Evolutionary conservation across 2,797 vertebrate genomes (phyloP).

Genomic region (Paratrypauchen microcephalus): DNA sequence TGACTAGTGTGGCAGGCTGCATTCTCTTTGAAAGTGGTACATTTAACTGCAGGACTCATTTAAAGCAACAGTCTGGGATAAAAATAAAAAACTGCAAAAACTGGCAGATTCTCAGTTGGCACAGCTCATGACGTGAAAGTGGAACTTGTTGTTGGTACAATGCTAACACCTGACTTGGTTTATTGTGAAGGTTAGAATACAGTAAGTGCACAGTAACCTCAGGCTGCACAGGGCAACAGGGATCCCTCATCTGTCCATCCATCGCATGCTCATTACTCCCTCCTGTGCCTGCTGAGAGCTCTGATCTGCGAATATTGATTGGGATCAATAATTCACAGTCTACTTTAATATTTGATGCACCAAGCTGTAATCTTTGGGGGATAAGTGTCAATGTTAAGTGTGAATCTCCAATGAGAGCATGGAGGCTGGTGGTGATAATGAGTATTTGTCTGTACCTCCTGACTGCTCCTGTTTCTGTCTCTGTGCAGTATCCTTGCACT

Average conservation of each 20-base stretch:
- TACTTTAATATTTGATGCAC: constrained; percentile 64
- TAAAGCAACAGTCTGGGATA: background rate
- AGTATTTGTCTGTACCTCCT: constrained; percentile 36
- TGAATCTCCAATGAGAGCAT: constrained; percentile 19
- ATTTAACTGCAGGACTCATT: background rate
- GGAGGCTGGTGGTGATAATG: constrained; percentile 32
- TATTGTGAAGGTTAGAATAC: constrained; percentile 5
- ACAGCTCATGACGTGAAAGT: background rate
- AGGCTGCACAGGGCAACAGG: constrained; percentile 11
- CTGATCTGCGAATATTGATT: constrained; percentile 66
- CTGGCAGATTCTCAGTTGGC: background rate
- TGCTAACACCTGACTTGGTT: background rate
- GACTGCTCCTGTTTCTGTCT: constrained; percentile 16
- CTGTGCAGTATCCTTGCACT: background rate
- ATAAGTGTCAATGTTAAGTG: constrained; percentile 34
- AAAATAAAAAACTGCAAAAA: background rate
- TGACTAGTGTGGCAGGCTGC: background rate
- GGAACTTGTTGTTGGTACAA: background rate
- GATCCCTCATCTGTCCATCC: constrained; percentile 27
- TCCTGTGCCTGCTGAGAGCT: constrained; percentile 51
- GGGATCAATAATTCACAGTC: constrained; percentile 67
- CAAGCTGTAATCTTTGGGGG: constrained; percentile 46
- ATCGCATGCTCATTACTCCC: constrained; percentile 39
- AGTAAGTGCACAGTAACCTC: background rate
- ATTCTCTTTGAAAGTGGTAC: background rate